Evolutionary conservation across 2,797 vertebrate species (phyloP).

Genomic region (Danio kyathit): DNA sequence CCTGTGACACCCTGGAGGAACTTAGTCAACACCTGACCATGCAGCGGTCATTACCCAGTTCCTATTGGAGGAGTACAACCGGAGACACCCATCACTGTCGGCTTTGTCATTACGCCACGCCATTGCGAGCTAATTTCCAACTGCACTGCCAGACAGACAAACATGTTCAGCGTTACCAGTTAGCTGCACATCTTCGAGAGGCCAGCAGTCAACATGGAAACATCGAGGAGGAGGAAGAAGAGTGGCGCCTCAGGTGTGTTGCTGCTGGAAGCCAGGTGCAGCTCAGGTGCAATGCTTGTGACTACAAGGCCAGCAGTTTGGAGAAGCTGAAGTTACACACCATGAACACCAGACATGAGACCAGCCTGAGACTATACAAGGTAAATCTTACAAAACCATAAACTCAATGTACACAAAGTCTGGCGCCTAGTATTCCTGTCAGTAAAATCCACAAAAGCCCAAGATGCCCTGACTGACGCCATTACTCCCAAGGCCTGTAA

Average conservation of each 20-base stretch:
- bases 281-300: constrained; percentile 94
- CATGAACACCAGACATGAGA: constrained; percentile 91
- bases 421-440: constrained; percentile 3
- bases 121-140: constrained; percentile 98
- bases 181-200: constrained; percentile 94
- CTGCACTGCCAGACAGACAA: constrained; percentile 98
- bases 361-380: constrained; percentile 94
- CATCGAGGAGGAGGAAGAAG: constrained; percentile 82
- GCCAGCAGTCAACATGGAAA: constrained; percentile 80
- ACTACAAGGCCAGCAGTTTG: constrained; percentile 95
- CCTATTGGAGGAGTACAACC: constrained; percentile 94
- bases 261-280: constrained; percentile 94
- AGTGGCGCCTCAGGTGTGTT: constrained; percentile 90
- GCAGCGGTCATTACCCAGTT: constrained; percentile 91
- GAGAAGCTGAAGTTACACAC: constrained; percentile 97
- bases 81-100: constrained; percentile 96
- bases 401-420: neutral
- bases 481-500: constrained; percentile 53
- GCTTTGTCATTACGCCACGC: constrained; percentile 96
- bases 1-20: constrained; percentile 92
- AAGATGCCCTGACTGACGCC: constrained; percentile 43
- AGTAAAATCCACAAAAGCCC: constrained; percentile 51
- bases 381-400: constrained; percentile 69
- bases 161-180: constrained; percentile 95
- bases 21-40: constrained; percentile 92